Evolutionary conservation across 1,140 invertebrate species (phyloP).

Genomic region (Psilanteris sp.): DNA sequence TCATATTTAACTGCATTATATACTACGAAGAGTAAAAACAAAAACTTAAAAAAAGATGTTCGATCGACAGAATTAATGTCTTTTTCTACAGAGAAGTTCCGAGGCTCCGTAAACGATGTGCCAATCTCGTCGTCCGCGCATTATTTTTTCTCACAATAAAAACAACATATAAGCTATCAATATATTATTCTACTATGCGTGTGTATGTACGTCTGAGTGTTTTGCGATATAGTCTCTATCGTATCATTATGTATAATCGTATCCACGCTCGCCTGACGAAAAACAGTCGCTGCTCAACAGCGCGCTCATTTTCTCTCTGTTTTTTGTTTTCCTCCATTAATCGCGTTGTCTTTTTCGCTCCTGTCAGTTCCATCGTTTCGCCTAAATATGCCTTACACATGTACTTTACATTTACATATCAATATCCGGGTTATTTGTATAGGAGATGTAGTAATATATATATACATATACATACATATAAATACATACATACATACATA

Average conservation of each 20-base stretch:
- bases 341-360: constrained; percentile 11
- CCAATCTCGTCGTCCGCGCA: constrained; percentile 48
- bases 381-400: constrained; percentile 70
- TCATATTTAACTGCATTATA: constrained; percentile 34
- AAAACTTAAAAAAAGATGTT: constrained; percentile 33
- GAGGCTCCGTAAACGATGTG: constrained; percentile 61
- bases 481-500: constrained; percentile 65
- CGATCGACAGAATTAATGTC: constrained; percentile 11
- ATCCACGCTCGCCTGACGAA: constrained; percentile 65
- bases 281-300: constrained; percentile 75
- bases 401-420: constrained; percentile 77
- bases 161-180: constrained; percentile 79
- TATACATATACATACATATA: constrained; percentile 43
- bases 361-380: constrained; percentile 25
- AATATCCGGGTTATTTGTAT: constrained; percentile 73
- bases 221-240: constrained; percentile 79
- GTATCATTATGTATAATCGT: constrained; percentile 77
- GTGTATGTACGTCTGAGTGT: constrained; percentile 66
- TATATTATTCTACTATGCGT: constrained; percentile 80
- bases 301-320: constrained; percentile 46
- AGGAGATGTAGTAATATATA: constrained; percentile 69
- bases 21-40: constrained; percentile 28
- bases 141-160: constrained; percentile 66
- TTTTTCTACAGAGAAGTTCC: constrained; percentile 40
- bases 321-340: constrained; percentile 17